A percentile compares a stretch with the other conserved stretches of the same genome.
phyloP scores from a whole-genome alignment of 2,797 vertebrate genomes.

The Megalops cyprinoides region DNA sequence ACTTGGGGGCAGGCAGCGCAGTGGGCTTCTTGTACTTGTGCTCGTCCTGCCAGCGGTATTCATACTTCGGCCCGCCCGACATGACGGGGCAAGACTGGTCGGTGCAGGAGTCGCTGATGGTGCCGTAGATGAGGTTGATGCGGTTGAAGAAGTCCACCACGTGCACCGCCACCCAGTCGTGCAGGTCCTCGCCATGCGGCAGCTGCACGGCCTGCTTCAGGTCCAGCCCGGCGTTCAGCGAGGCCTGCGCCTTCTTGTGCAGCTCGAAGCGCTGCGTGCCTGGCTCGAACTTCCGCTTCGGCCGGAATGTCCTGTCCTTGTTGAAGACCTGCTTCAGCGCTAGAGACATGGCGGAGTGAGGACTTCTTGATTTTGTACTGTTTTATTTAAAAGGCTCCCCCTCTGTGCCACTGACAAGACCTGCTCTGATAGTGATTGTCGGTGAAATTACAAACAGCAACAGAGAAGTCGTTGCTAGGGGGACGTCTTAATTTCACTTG shows the following conservation, averaged over 20 bases:
- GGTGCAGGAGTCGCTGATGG: conserved; percentile 92
- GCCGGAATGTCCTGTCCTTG: conserved; percentile 97
- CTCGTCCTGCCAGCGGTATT: conserved; percentile 98
- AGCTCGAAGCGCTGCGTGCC: conserved; percentile 97
- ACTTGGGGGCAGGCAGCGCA: conserved; percentile 90
- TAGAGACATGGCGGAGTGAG: conserved; percentile 65
- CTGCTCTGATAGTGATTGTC: conserved; percentile 33
- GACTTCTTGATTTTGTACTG: neutral
- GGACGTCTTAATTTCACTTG: conserved; percentile 39
- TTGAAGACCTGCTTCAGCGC: conserved; percentile 91
- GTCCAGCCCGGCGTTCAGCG: conserved; percentile 94
- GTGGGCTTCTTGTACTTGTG: conserved; percentile 91
- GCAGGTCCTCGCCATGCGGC: conserved; percentile 88
- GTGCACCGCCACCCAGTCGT: conserved; percentile 96
- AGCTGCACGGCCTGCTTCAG: conserved; percentile 94
- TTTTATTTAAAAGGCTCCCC: neutral
- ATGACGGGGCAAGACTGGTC: conserved; percentile 93
- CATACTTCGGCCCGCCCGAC: conserved; percentile 93
- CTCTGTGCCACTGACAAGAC: neutral
- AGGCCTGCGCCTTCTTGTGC: conserved; percentile 97
- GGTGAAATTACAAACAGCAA: conserved; percentile 49
- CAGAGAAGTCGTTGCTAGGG: conserved; percentile 33
- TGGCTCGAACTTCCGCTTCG: conserved; percentile 91
- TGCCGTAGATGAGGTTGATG: conserved; percentile 98
- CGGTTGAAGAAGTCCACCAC: conserved; percentile 99